Base-by-base conservation (phyloP, 1,140 invertebrate species). In the Uloborus diversus region DNA sequence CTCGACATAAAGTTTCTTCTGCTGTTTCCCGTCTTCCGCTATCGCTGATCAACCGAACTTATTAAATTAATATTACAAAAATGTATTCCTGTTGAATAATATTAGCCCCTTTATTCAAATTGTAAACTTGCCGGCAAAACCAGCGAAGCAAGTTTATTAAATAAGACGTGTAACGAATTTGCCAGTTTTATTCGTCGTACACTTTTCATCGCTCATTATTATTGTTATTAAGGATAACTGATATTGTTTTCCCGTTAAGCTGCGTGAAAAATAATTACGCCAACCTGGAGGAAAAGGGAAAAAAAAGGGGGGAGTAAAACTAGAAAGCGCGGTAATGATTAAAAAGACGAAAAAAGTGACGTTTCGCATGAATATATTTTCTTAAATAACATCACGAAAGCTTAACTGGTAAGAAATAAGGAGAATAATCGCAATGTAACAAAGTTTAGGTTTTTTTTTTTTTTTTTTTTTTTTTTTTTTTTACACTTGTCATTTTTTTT, bases 181-280 rank as follows among this genome's bases (percentile, higher is more conserved):
- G 42, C 73, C 73, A 65, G 66, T 78, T 78, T 78, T 78, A 78
- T 78, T 78, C 73, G 61, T 76, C 73, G 73, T 51, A 30, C 57
- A 53, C 47, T 53, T 76, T 76, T 76, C 73, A 76, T 78, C 73
- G 73, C 51, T 78, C 73, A 78, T 78, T 78, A 78, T 78, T 78
- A 78, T 78, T 78, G 73, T 78, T 78, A 78, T 78, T 78, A 78
- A 66, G 61, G 73, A 78, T 78, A 78, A 78, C 73, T 78, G 73
- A 78, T 78, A 78, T 78, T 78, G 73, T 78, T 78, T 78, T 78
- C 61, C 61, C 49, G 61, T 78, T 53, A 78, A 78, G 61, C 62
- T 78, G 73, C 59, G 73, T 78, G 73, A 30, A 78, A 78, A 78
- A 78, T 78, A 78, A 78, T 78, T 78, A 78, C 61, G 49, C 27